Percentiles rank a stretch among this genome's conserved stretches.
Evolutionary conservation across 2,113 vertebrate genomes (phyloP).

Genomic region (Fulica atra): DNA sequence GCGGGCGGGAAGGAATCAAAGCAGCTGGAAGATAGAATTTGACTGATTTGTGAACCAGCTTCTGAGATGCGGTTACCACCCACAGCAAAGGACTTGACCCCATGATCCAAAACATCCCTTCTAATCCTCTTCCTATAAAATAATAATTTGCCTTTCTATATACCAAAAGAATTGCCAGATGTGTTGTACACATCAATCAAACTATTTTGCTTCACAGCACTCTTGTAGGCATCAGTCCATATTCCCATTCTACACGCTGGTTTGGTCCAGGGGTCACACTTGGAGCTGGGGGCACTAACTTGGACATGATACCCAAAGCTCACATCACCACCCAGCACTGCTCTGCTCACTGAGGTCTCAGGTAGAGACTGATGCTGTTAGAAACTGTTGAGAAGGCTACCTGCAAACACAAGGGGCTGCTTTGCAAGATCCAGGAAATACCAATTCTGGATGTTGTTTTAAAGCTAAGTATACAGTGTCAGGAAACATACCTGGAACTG

Average conservation of each 20-base stretch:
- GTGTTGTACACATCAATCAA: neutral
- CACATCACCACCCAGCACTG: neutral
- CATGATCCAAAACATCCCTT: neutral
- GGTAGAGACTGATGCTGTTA: neutral
- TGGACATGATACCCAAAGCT: neutral
- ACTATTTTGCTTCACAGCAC: neutral
- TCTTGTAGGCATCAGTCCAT: neutral
- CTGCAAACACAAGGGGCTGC: neutral
- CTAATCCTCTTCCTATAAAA: neutral
- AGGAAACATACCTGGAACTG: neutral
- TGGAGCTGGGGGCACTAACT: neutral
- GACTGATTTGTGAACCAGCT: conserved; percentile 17
- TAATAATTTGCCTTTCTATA: neutral
- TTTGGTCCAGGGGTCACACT: neutral
- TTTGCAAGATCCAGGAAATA: conserved; percentile 5
- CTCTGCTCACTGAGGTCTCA: neutral
- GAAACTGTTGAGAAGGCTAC: neutral
- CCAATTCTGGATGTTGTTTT: neutral
- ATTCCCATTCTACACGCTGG: neutral
- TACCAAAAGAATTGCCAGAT: neutral
- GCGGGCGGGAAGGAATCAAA: neutral
- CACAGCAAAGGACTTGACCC: conserved; percentile 8
- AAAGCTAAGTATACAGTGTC: neutral
- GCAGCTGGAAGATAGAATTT: conserved; percentile 17
- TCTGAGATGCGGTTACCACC: conserved; percentile 34